phyloP scores from a whole-genome alignment of 2,888 invertebrate genomes.

The Pediacus dermestoides region DNA sequence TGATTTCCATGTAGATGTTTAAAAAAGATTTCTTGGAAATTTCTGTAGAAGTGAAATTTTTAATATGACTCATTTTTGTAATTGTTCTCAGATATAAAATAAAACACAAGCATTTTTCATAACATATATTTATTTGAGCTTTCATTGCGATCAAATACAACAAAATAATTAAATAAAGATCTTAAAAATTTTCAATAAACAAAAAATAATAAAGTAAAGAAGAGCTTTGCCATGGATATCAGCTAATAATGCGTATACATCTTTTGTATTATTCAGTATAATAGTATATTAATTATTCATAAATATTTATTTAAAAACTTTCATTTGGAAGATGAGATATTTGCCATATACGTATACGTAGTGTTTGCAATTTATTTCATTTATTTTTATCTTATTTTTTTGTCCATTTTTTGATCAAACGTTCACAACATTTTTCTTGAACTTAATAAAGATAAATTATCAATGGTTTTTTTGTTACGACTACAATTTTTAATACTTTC shows the following conservation, averaged over 20 bases:
- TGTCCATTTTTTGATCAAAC: conserved; percentile 24
- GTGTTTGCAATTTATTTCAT: conserved; percentile 65
- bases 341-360: conserved; percentile 72
- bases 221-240: conserved; percentile 62
- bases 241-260: conserved; percentile 71
- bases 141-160: conserved; percentile 84
- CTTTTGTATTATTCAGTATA: conserved; percentile 59
- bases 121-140: conserved; percentile 86
- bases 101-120: conserved; percentile 55
- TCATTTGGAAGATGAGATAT: conserved; percentile 58
- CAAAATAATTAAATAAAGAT: conserved; percentile 79
- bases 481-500: conserved; percentile 32
- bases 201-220: conserved; percentile 64
- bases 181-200: conserved; percentile 52
- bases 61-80: too few species aligned
- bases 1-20: too few species aligned
- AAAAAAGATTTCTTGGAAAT: too few species aligned
- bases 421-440: conserved; percentile 29
- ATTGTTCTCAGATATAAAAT: too few species aligned
- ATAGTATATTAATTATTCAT: conserved; percentile 54
- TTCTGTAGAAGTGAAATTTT: too few species aligned
- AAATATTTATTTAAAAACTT: conserved; percentile 52
- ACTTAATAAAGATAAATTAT: conserved; percentile 22
- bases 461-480: conserved; percentile 16
- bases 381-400: conserved; percentile 4